Evolutionary conservation across 2,797 vertebrate genomes (phyloP), one percentile per base, ranked within the genome.

Genomic region (Tarsius wallacei): DNA sequence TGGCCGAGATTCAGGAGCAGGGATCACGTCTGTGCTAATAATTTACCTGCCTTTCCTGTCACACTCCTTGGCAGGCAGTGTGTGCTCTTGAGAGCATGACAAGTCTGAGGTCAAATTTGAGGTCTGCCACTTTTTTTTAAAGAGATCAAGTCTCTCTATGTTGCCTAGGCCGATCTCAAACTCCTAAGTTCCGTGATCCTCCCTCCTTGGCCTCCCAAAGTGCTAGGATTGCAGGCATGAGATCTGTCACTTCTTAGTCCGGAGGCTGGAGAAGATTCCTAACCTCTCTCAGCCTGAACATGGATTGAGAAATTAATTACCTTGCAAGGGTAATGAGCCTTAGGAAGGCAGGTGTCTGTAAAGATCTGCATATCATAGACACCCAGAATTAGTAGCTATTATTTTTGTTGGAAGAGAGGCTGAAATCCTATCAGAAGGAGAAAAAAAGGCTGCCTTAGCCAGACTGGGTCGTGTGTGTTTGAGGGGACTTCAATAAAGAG

Each of bases 351-450:
- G 49, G 51, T 33, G 17, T 70, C 63, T 78, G 24, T 28, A 66
- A 80, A 70, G 53, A 63, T 81, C 87, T 83, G 80, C 53, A 15
- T 57, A 2, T 24, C 93, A 74, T 3, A 82, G 70, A 33, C 5
- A 22, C 31, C 87, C 4, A 26, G 51, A 90, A 88, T 88, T 83
- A 90, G 66, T 53, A 90, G 71, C 82, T 88, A 59, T 81, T n/a
- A 47, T 83, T 97, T 92, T 88, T 88, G 83, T 80, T 55, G 28
- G 22, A 78, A 92, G 76, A 88, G 78, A 94, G 36, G 31, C 85
- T 92, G 61, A 87, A 76, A 77, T 61, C 83, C 70, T 61, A 4
- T 24, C 22, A 5, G 12, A 9, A 2, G 31, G 15, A 17, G 53
- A 57, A 31, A 76, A 73, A 74, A 71, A 77, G 70, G 2, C 11